Conservation (phyloP, 1,140 invertebrate species). For the Eciton burchellii region DNA sequence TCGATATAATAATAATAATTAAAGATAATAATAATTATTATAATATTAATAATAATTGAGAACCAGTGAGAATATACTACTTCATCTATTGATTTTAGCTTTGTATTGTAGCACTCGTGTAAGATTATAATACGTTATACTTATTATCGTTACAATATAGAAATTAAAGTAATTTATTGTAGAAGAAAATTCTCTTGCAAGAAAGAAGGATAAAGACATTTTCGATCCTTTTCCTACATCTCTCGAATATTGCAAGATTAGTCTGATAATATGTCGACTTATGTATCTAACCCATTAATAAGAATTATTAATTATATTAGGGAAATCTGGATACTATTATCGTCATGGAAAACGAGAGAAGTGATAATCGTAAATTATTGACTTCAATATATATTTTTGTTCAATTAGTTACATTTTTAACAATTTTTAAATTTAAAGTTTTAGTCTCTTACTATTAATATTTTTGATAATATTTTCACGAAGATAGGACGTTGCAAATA, state of each 20-base stretch:
- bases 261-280: constrained; percentile 41
- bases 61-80: constrained; percentile 37
- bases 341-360: constrained; percentile 8
- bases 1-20: constrained; percentile 54
- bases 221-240: constrained; percentile 14
- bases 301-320: constrained; percentile 5
- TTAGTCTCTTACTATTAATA: no score
- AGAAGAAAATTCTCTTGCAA: constrained; percentile 38
- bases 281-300: constrained; percentile 28
- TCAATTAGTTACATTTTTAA: background rate
- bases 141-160: constrained; percentile 58
- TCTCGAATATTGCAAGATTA: constrained; percentile 33
- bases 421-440: background rate
- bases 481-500: no score
- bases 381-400: background rate
- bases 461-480: no score
- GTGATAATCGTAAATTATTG: background rate
- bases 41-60: constrained; percentile 34
- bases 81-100: constrained; percentile 57
- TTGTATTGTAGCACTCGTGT: constrained; percentile 41
- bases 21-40: constrained; percentile 42
- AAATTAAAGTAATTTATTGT: constrained; percentile 58
- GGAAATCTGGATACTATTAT: background rate
- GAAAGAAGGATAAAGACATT: background rate
- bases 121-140: constrained; percentile 49